Percentiles rank a stretch among this genome's conserved stretches.
phyloP scores from a whole-genome alignment of 2,113 vertebrate species.

The Albula glossodonta region DNA sequence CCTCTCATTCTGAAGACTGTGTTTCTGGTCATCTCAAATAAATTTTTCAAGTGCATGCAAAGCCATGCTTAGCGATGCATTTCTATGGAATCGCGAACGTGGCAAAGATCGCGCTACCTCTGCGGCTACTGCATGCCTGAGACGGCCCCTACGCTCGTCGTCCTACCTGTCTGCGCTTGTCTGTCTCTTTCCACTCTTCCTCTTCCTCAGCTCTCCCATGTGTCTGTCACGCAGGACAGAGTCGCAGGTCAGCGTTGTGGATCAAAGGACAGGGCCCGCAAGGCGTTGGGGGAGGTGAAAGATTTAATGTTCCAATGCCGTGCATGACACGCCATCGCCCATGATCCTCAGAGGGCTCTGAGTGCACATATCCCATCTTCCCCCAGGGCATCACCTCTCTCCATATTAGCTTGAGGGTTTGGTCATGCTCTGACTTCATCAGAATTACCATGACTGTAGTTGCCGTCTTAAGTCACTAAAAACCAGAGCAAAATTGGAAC shows the following conservation, averaged over 20 bases:
- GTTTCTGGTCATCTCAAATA: neutral
- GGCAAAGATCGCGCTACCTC: neutral
- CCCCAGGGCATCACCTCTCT: neutral
- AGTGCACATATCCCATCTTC: neutral
- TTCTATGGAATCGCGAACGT: neutral
- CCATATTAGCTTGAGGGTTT: neutral
- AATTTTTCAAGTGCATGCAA: too few relatives aligned
- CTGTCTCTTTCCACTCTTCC: conserved; percentile 29
- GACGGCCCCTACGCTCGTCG: conserved; percentile 16
- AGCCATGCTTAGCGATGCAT: too few relatives aligned
- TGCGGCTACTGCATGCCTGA: neutral
- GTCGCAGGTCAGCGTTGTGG: conserved; percentile 56
- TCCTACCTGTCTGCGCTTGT: conserved; percentile 47
- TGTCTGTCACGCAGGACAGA: conserved; percentile 47
- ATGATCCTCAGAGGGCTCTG: neutral
- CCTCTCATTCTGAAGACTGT: neutral
- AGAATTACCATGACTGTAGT: neutral
- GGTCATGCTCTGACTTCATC: neutral
- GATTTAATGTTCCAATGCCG: conserved; percentile 43
- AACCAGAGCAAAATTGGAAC: neutral
- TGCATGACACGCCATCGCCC: conserved; percentile 43
- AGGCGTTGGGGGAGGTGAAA: conserved; percentile 59
- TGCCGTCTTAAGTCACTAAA: neutral
- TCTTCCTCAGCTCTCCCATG: conserved; percentile 9
- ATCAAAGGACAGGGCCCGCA: conserved; percentile 56